Evolutionary conservation across 1,140 invertebrate species (phyloP).

Genomic region (Carcinoscorpius rotundicauda): DNA sequence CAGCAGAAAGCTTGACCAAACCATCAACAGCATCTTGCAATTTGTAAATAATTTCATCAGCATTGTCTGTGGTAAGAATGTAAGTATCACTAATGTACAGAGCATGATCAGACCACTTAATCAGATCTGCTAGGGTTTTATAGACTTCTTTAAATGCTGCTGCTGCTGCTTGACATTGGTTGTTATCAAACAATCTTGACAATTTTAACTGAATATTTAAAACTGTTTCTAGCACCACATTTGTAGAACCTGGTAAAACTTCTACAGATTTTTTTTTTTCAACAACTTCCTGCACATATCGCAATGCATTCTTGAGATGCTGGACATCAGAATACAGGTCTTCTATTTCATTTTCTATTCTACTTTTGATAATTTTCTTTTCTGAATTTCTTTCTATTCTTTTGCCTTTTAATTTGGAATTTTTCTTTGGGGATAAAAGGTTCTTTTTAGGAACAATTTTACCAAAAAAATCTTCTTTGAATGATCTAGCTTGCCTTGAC

Average conservation of each 20-base stretch:
- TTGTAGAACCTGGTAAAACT: constrained; percentile 82
- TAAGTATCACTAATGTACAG: too few species aligned
- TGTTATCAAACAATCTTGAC: constrained; percentile 36
- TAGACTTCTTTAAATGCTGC: constrained; percentile 77
- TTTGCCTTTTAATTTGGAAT: too few species aligned
- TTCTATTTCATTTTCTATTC: too few species aligned
- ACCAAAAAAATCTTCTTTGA: constrained; percentile 81
- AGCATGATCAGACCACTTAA: constrained; percentile 75
- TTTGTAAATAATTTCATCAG: too few species aligned
- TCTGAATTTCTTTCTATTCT: too few species aligned
- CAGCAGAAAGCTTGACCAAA: too few species aligned
- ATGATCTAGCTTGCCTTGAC: constrained; percentile 67
- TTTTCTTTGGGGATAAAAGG: constrained; percentile 31
- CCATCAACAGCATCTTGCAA: too few species aligned
- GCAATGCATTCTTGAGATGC: too few species aligned
- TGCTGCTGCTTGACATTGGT: constrained; percentile 51
- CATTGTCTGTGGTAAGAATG: too few species aligned
- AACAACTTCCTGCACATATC: constrained; percentile 77
- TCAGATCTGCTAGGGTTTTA: constrained; percentile 67
- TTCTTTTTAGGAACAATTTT: constrained; percentile 74
- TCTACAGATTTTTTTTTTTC: constrained; percentile 66
- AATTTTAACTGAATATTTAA: constrained; percentile 61
- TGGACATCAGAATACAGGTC: too few species aligned
- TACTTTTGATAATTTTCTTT: too few species aligned
- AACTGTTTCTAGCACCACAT: constrained; percentile 82